Percentiles rank a stretch among this genome's conserved stretches.
Conservation (phyloP, 2,113 vertebrate species). For the Chaetops frenatus region DNA sequence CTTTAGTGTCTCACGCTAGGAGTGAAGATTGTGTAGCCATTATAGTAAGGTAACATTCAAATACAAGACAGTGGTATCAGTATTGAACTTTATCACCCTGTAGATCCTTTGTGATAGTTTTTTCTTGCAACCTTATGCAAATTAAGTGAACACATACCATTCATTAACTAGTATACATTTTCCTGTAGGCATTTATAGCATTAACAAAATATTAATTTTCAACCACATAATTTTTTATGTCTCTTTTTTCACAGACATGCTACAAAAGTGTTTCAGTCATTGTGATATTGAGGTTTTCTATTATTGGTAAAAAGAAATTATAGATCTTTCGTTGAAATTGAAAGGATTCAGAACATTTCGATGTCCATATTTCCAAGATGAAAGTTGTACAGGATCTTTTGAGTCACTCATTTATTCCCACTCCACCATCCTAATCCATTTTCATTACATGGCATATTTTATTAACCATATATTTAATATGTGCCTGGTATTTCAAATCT, state of each 20-base stretch:
- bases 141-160: background rate
- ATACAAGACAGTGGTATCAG: background rate
- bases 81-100: background rate
- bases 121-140: background rate
- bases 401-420: background rate
- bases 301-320: background rate
- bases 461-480: background rate
- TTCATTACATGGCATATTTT: background rate
- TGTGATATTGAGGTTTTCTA: background rate
- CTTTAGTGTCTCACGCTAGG: background rate
- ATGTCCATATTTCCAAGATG: background rate
- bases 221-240: background rate
- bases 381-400: background rate
- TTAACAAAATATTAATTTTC: background rate
- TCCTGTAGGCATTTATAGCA: background rate
- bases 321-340: background rate
- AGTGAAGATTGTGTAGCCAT: background rate
- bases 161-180: background rate
- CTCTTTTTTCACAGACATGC: background rate
- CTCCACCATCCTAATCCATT: background rate
- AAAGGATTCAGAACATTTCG: background rate
- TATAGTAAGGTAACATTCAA: background rate
- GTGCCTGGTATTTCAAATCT: background rate
- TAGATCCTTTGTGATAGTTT: background rate
- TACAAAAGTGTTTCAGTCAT: background rate